Conservation (phyloP, 2,113 vertebrate species). For the Leptocoma aspasia region DNA sequence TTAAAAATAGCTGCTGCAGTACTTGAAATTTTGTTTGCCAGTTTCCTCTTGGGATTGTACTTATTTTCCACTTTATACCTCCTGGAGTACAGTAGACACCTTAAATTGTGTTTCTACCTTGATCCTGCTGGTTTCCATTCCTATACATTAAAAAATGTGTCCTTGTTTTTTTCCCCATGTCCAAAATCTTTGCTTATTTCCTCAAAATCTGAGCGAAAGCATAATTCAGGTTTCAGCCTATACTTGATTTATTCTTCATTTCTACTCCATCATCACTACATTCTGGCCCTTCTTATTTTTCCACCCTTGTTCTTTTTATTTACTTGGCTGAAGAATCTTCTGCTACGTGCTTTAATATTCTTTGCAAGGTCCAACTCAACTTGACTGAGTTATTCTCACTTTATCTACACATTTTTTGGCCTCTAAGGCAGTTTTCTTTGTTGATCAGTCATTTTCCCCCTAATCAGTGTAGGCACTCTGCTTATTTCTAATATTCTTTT, state of each 20-base stretch:
- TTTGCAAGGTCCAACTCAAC: slow-evolving; percentile 26
- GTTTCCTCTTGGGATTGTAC: neutral
- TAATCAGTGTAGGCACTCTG: slow-evolving; percentile 1
- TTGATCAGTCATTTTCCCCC: slow-evolving; percentile 9
- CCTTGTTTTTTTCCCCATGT: neutral
- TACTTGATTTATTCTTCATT: neutral
- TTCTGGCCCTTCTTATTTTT: neutral
- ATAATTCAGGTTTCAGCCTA: neutral
- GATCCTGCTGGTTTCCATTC: neutral
- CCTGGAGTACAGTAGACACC: neutral
- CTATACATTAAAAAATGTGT: neutral
- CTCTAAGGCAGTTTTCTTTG: slow-evolving; percentile 17
- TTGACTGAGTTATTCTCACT: slow-evolving; percentile 33
- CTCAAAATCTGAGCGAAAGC: neutral
- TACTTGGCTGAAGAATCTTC: neutral
- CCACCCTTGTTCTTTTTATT: neutral
- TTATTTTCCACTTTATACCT: neutral
- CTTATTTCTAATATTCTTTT: slow-evolving; percentile 27
- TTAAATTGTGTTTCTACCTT: neutral
- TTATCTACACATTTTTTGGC: slow-evolving; percentile 18
- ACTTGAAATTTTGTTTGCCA: neutral
- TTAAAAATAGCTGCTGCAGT: neutral
- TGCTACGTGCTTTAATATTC: slow-evolving; percentile 33
- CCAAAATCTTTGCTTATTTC: neutral
- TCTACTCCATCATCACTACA: neutral